Evolutionary conservation across 2,797 vertebrate species (phyloP), one percentile per base, ranked within the genome.

Genomic region (Furcifer pardalis): DNA sequence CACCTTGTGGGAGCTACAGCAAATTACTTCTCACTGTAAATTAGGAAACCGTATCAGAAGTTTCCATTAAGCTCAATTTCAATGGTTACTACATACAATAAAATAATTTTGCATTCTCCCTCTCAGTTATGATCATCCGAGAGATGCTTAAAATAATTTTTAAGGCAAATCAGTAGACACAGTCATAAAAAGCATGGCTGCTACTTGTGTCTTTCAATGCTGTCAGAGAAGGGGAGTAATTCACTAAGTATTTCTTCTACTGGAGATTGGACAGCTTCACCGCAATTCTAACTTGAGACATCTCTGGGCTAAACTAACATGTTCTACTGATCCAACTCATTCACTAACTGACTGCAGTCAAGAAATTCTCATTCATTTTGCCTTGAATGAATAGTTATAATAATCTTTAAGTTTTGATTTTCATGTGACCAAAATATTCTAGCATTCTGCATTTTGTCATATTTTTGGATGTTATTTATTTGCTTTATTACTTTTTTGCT

Each of bases 1-100:
- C 94, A 93, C 85, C 94, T 93, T 92, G 94, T 94, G 94, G 94
- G 69, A 88, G 81, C 42, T 88, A 2, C 3, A 66, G 81, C 21
- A 87, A 84, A 89, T 37, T 35, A 77, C 63, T 0, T 1, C 15
- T 84, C 4, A 1, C 37, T 52, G n/a, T 37, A 44, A 42, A 21
- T 19, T 30, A 35, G 19, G 35, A 56, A 65, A 72, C 7, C 21
- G 44, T 35, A 46, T 5, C 37, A 5, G 10, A 71, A 74, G 25
- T 19, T 44, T 59, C 10, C 27, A 35, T 66, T 79, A 44, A 74
- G n/a, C 27, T 17, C 37, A 52, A 30, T 32, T 21, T 66, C 66
- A 13, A 8, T 9, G 49, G 23, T n/a, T 2, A 68, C 10, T 21
- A 44, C 23, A 17, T 15, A 21, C 2, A 23, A 44, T 32, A 32